Percentiles rank a stretch among this genome's conserved stretches.
phyloP scores from a whole-genome alignment of 2,113 vertebrate species.

The Bufo gargarizans region DNA sequence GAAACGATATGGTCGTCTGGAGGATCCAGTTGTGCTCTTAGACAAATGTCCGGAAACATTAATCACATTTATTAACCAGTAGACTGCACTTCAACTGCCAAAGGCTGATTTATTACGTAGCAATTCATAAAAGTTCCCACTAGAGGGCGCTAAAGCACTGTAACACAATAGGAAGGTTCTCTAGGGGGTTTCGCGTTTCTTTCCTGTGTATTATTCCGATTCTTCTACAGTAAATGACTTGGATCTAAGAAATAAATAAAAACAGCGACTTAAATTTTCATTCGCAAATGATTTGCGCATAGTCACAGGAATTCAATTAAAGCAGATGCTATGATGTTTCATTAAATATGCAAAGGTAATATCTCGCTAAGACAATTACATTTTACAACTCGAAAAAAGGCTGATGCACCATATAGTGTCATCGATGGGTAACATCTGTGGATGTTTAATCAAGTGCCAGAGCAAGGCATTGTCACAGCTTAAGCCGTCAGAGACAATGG shows the following conservation, averaged over 20 bases:
- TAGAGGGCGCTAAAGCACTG: not conserved
- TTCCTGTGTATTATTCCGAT: not conserved
- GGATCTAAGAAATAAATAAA: not conserved
- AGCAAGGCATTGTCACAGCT: not conserved
- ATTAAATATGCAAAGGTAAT: conserved; percentile 25
- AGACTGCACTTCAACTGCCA: not conserved
- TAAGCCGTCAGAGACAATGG: not conserved
- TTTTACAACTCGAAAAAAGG: conserved; percentile 9
- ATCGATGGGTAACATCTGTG: not conserved
- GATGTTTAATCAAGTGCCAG: not conserved
- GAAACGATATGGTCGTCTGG: too few species aligned
- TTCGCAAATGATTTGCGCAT: conserved; percentile 28
- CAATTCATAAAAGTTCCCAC: not conserved
- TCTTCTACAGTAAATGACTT: not conserved
- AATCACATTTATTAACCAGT: not conserved
- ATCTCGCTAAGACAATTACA: conserved; percentile 19
- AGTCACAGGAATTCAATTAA: conserved; percentile 1
- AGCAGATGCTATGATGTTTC: not conserved
- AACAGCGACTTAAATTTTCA: not conserved
- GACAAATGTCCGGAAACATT: too few species aligned
- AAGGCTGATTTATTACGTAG: not conserved
- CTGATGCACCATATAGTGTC: conserved; percentile 12
- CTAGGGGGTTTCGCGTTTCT: not conserved
- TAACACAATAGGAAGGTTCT: not conserved
- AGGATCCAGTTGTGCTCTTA: not conserved